phyloP scores from a whole-genome alignment of 2,797 vertebrate genomes.

The Luscinia luscinia region DNA sequence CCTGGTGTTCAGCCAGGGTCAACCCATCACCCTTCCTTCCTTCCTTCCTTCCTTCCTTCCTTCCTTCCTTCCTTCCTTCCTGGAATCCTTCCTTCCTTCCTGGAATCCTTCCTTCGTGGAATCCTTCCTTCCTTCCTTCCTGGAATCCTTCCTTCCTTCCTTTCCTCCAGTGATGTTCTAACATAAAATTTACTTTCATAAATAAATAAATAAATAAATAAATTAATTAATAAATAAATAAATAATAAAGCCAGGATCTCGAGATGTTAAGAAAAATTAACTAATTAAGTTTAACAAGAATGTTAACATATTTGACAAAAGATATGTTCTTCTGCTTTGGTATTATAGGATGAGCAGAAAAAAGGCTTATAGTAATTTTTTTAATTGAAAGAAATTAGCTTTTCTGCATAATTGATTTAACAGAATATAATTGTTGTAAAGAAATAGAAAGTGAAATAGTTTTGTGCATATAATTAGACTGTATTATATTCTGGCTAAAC shows the following conservation, averaged over 20 bases:
- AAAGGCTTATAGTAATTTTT: neutral
- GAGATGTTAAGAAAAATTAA: no score
- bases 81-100: neutral
- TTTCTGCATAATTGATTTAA: neutral
- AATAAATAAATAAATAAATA: neutral
- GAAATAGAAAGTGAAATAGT: neutral
- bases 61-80: no score
- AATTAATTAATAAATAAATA: neutral
- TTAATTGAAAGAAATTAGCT: neutral
- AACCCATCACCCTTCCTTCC: no score
- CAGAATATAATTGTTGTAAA: neutral
- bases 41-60: neutral
- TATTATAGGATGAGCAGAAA: neutral
- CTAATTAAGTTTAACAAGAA: no score
- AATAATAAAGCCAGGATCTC: neutral
- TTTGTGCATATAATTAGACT: neutral
- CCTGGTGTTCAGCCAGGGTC: no score
- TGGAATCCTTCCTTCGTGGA: neutral
- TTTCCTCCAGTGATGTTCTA: neutral
- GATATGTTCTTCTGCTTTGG: rapidly evolving
- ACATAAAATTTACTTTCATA: neutral
- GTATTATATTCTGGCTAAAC: neutral
- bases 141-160: no score
- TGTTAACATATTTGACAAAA: neutral
- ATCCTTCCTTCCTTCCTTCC: no score